phyloP scores from a whole-genome alignment of 2,113 vertebrate genomes.

The Cricetomys ansorgei region DNA sequence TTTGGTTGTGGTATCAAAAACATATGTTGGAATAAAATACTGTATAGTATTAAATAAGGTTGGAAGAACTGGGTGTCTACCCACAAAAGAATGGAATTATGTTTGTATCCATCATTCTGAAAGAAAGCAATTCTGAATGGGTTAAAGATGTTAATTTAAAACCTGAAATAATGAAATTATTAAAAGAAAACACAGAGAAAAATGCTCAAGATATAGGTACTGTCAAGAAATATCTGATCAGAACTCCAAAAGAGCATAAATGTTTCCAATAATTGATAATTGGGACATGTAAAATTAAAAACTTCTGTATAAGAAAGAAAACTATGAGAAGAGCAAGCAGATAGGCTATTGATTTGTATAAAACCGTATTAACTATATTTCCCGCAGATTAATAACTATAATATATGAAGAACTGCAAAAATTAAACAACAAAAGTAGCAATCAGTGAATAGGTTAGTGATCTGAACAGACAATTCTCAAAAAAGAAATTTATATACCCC shows the following conservation, averaged over 20 bases:
- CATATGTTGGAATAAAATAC: not conserved
- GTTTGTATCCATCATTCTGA: not conserved
- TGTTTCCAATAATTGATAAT: not conserved
- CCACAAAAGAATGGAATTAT: not conserved
- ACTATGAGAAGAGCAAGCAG: not conserved
- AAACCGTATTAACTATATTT: not conserved
- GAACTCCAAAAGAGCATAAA: not conserved
- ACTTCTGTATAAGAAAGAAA: not conserved
- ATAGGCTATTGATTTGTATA: not conserved
- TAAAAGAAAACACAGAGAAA: not conserved
- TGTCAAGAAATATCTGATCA: not conserved
- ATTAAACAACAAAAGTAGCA: not conserved
- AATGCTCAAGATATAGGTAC: not conserved
- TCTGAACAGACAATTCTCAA: not conserved
- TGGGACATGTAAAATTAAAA: not conserved
- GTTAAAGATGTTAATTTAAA: not conserved
- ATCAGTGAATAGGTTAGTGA: not conserved
- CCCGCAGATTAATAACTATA: not conserved
- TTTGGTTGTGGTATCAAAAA: not conserved
- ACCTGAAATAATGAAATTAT: not conserved
- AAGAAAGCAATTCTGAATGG: not conserved
- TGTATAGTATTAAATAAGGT: not conserved
- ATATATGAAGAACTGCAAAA: not conserved
- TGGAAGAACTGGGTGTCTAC: not conserved
- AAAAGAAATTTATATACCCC: not conserved